Base-by-base conservation (phyloP, 2,113 vertebrate genomes). In the Arvicanthis niloticus region DNA sequence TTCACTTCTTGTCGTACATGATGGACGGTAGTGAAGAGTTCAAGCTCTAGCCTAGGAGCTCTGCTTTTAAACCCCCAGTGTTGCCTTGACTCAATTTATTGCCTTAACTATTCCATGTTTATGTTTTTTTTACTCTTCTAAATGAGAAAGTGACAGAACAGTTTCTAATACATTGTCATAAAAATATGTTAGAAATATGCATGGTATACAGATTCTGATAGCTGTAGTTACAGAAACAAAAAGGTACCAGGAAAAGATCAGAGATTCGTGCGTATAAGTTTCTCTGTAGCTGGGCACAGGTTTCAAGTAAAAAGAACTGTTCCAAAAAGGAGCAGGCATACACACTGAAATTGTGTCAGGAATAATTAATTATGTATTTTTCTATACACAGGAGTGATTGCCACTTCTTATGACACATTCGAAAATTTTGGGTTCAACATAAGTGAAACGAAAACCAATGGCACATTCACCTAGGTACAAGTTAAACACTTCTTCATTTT, bases 241-340 rank as follows among this genome's bases (percentile, higher is more conserved):
- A 95, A 86, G 56, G 73, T 31, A 62, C 6, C 37, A 86, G 42
- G n/a, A 96, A 45, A 86, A 93, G 17, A 78, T 24, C 31, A 80
- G 85, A 40, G 13, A 29, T 45, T 84, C 31, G 16, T 17, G 5
- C 53, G 48, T 67, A 73, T 85, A 60, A 94, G 37, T 84, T 87
- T 58, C 48, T 51, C 7, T 89, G 40, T n/a, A 77, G 29, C 1
- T 77, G 58, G 22, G 51, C 89, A 3, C 45, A 75, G 31, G 2
- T 77, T 60, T 96, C 53, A 40, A 82, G 86, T 29, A 92, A 80
- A 97, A 95, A 34, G 56, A 1, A 76, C 72, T 89, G 45, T 72
- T 88, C 65, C 68, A 82, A 93, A 91, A 89, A 62, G 40, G 40
- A 91, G 37, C 4, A 56, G 72, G 77, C 6, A n/a, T 87, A 78